Evolutionary conservation across 2,888 invertebrate species (phyloP).

Genomic region (Dyspetes luteomarginatus): DNA sequence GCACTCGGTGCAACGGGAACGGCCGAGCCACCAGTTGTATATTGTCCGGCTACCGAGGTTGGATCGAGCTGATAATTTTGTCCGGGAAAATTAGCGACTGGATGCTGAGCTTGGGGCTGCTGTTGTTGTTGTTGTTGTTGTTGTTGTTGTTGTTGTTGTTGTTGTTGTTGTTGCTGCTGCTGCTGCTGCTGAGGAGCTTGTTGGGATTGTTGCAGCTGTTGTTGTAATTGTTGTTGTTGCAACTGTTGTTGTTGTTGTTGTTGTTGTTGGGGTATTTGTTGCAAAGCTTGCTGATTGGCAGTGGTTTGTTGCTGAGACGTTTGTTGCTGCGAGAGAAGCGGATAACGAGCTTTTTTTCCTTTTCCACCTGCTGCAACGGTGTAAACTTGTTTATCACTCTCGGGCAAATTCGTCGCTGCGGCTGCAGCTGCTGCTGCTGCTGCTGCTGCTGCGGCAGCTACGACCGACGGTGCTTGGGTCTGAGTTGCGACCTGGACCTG

Average conservation of each 20-base stretch:
- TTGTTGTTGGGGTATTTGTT: slow-evolving; percentile 73
- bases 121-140: slow-evolving; percentile 67
- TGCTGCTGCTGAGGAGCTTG: slow-evolving; percentile 58
- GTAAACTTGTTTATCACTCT: slow-evolving; percentile 80
- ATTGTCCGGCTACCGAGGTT: slow-evolving; percentile 78
- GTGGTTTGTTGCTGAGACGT: slow-evolving; percentile 69
- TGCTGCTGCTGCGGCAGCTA: slow-evolving; percentile 71
- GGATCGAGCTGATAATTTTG: slow-evolving; percentile 85
- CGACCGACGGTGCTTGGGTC: slow-evolving; percentile 84
- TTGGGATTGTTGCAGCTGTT: slow-evolving; percentile 64
- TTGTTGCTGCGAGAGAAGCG: slow-evolving; percentile 76
- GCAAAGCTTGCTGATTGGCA: slow-evolving; percentile 69
- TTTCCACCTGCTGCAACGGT: slow-evolving; percentile 78
- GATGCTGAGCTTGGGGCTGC: slow-evolving; percentile 70
- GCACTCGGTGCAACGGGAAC: slow-evolving; percentile 72
- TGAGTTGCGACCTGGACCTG: slow-evolving; percentile 88
- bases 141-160: slow-evolving; percentile 72
- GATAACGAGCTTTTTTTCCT: slow-evolving; percentile 82
- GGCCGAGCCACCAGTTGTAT: slow-evolving; percentile 53
- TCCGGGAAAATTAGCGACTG: slow-evolving; percentile 79
- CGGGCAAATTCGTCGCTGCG: slow-evolving; percentile 58
- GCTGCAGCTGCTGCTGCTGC: slow-evolving; percentile 73
- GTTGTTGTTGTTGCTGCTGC: slow-evolving; percentile 68
- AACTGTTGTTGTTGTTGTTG: slow-evolving; percentile 72
- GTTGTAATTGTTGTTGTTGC: slow-evolving; percentile 66